Base-by-base conservation (phyloP, 2,797 vertebrate species). In the Avahi laniger region DNA sequence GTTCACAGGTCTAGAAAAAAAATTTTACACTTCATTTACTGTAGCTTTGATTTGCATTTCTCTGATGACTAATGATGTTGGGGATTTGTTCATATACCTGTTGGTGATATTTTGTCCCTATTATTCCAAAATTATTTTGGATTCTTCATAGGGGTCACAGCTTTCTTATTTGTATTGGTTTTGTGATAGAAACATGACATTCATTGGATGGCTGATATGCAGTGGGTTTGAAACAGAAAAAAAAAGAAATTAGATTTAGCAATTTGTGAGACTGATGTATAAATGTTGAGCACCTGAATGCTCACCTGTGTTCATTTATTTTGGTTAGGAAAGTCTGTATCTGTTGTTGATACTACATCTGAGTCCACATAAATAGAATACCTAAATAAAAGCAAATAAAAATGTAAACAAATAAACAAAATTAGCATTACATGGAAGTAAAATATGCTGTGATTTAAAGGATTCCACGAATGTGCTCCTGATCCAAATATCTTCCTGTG, bases 141-240 rank as follows among this genome's bases (percentile, higher is more conserved):
- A 70, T 41, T 73, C 65, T 81, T 93, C 67, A 75, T 46, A 57
- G 14, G 10, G 6, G 2, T 67, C 33, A 75, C 18, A 78, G 5
- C 17, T 94, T 83, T 89, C 26, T 5, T 85, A 13, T 93, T 79
- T 75, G 15, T 80, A 50, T 18, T 67, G 35, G 30, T 0, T 95
- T 92, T 76, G 1, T 91, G 46, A 87, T 46, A 7, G 46, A 94
- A 82, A 50, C 8, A 48, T 50, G 22, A 15, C 38, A 4, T 70
- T 90, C 30, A 57, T 12, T 91, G 48, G 20, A 18, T 69, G 46
- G 4, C n/a, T 80, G 11, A 84, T 13, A 20, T 65, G 43, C n/a
- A 73, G 22, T 81, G 48, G 13, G 3, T 72, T 94, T 95, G 57
- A 94, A 94, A 69, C 6, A 89, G 20, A 86, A 69, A 92, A 73